phyloP scores from a whole-genome alignment of 2,888 invertebrate genomes.

The Ectemnius continuus region DNA sequence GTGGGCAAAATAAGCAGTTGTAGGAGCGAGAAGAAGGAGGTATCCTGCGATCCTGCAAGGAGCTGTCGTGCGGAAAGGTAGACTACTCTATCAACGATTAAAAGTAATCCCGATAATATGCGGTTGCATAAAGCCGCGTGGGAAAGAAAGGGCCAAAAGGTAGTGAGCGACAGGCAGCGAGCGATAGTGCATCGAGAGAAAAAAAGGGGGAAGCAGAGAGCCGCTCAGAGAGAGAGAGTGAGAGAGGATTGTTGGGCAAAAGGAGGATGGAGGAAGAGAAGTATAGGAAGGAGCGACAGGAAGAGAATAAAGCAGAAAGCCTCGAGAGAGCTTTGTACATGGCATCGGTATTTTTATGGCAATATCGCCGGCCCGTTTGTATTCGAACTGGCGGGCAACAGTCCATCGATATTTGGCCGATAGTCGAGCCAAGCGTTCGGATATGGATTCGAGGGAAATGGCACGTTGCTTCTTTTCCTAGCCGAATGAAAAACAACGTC shows the following conservation, averaged over 20 bases:
- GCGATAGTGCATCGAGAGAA: constrained; percentile 2
- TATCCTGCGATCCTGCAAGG: too few relatives aligned
- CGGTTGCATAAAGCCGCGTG: neutral
- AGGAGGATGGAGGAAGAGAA: neutral
- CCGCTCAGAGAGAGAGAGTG: neutral
- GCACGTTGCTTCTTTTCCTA: constrained; percentile 58
- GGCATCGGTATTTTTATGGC: constrained; percentile 55
- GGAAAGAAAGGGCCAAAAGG: neutral
- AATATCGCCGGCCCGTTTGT: constrained; percentile 59
- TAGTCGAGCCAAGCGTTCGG: constrained; percentile 52
- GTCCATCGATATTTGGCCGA: constrained; percentile 62
- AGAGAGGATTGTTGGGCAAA: neutral
- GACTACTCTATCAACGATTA: constrained; percentile 1
- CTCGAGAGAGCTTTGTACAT: constrained; percentile 41
- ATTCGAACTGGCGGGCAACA: constrained; percentile 55
- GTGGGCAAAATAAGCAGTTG: too few relatives aligned
- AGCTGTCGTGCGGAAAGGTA: neutral
- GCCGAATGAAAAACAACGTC: constrained; percentile 57
- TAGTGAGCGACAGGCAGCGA: neutral
- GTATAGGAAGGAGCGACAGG: constrained; percentile 1
- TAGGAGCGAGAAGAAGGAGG: too few relatives aligned
- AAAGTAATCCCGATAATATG: constrained; percentile 6
- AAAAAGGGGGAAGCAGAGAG: too few relatives aligned
- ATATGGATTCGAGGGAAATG: constrained; percentile 56
- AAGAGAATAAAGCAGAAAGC: constrained; percentile 25